A percentile compares a stretch with the other conserved stretches of the same genome.
phyloP scores from a whole-genome alignment of 2,888 invertebrate species.

The Drosophila monieri region DNA sequence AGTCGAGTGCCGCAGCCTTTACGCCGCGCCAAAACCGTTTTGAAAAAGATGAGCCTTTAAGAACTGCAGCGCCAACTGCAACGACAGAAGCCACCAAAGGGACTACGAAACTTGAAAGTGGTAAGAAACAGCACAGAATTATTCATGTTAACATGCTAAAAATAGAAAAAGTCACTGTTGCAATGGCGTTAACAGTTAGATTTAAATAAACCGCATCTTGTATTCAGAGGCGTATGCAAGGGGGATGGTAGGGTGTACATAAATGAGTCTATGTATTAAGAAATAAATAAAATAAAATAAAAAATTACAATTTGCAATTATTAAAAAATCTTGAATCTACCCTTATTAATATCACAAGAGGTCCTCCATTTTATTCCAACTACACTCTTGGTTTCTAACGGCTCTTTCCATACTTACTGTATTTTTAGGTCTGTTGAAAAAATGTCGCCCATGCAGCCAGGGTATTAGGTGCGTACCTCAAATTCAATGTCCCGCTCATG shows the following conservation, averaged over 20 bases:
- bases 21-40: slow-evolving; percentile 53
- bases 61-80: slow-evolving; percentile 7
- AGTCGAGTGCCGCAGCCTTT: slow-evolving; percentile 34
- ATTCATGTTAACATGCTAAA: neutral
- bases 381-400: slow-evolving; percentile 14
- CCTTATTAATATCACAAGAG: no score
- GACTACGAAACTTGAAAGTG: slow-evolving; percentile 16
- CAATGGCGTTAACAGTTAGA: neutral
- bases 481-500: slow-evolving; percentile 88
- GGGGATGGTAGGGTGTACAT: neutral
- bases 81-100: neutral
- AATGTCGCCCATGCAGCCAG: slow-evolving; percentile 84
- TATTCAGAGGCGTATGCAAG: neutral
- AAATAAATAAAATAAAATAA: neutral
- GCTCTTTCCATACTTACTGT: neutral
- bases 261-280: neutral
- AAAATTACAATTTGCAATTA: neutral
- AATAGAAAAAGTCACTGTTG: neutral
- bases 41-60: slow-evolving; percentile 21
- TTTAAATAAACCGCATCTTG: neutral
- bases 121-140: neutral
- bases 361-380: neutral
- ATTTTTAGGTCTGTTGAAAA: slow-evolving; percentile 50
- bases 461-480: slow-evolving; percentile 86
- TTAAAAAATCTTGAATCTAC: no score